These are phyloP conservation scores for Paradoxurus hermaphroditus DNA, from an alignment of 2,113 vertebrate species.

Conservation along the genomic window DNA sequence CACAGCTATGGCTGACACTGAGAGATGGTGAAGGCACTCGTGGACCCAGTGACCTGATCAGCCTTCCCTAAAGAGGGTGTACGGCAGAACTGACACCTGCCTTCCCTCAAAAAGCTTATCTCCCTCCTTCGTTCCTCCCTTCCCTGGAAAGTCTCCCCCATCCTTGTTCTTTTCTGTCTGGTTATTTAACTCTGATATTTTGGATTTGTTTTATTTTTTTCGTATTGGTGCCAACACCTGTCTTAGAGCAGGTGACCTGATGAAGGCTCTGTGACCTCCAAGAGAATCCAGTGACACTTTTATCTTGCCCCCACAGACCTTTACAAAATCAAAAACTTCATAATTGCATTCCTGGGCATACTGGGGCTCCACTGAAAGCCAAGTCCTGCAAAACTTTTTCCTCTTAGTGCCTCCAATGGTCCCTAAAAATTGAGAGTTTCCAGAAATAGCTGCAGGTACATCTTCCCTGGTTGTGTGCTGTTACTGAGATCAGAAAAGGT, in stretches of 20 bases:
- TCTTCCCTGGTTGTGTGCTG: not conserved
- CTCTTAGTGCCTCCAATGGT: not conserved
- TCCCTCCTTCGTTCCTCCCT: not conserved
- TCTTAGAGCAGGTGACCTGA: not conserved
- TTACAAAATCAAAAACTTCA: not conserved
- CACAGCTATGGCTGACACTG: too few relatives aligned
- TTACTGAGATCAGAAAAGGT: not conserved
- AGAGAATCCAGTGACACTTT: not conserved
- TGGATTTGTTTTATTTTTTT: not conserved
- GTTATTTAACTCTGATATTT: not conserved
- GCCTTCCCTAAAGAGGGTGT: not conserved
- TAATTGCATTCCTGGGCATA: not conserved
- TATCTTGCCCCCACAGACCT: not conserved
- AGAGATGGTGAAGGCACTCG: not conserved
- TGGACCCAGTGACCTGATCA: not conserved
- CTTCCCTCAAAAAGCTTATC: not conserved
- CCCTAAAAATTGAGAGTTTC: not conserved
- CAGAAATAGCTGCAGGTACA: not conserved
- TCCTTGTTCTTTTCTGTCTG: not conserved
- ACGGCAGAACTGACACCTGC: not conserved
- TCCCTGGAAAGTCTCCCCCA: not conserved
- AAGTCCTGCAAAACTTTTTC: not conserved
- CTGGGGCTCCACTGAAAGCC: not conserved
- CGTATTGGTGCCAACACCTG: not conserved
- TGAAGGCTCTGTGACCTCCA: not conserved